These are phyloP conservation scores for Centrocercus urophasianus DNA, from an alignment of 2,113 vertebrate species.

Conservation along the genomic window DNA sequence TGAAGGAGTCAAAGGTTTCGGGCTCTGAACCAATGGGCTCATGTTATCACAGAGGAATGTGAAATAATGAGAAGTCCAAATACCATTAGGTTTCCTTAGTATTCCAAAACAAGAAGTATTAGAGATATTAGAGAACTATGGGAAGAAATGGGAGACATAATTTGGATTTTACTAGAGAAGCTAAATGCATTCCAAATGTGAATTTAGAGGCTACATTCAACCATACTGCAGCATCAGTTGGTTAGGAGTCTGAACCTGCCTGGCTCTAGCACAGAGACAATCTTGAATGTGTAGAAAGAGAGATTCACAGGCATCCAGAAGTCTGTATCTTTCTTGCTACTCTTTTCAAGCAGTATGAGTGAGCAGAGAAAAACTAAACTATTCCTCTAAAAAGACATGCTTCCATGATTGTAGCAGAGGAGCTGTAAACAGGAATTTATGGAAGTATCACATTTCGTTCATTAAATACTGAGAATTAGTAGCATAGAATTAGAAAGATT, in stretches of 20 bases:
- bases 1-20: not conserved
- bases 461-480: not conserved
- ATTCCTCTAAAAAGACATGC: not conserved
- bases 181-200: not conserved
- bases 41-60: not conserved
- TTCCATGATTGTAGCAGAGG: not conserved
- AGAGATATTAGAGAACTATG: not conserved
- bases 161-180: not conserved
- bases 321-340: not conserved
- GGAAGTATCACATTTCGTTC: not conserved
- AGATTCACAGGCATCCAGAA: not conserved
- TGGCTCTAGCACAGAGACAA: not conserved
- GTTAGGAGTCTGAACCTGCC: not conserved
- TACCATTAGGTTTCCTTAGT: not conserved
- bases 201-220: not conserved
- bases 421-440: not conserved
- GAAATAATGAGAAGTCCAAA: not conserved
- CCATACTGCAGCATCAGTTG: fast-evolving
- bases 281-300: not conserved
- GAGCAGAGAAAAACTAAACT: not conserved
- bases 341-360: not conserved
- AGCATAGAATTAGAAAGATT: not conserved
- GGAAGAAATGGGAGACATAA: not conserved
- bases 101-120: not conserved
- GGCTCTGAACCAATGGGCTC: not conserved